phyloP scores from a whole-genome alignment of 92 coral and sea anemone genomes.

The Montipora capitata region DNA sequence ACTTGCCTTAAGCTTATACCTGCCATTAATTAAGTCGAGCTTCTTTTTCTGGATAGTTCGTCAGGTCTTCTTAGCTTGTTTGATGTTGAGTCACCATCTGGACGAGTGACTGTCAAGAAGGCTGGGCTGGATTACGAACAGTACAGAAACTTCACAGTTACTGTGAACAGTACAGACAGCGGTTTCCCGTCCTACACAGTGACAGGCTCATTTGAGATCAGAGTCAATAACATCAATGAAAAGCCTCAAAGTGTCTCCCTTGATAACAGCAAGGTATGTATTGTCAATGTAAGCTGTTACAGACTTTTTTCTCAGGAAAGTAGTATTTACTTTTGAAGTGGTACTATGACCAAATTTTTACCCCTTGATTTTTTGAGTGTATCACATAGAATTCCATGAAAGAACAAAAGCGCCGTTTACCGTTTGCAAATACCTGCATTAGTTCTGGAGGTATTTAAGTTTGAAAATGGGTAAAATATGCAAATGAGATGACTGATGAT shows the following conservation, averaged over 20 bases:
- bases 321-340: no score
- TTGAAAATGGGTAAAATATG: no score
- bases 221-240: constrained; percentile 87
- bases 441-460: no score
- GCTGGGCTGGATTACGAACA: constrained; percentile 85
- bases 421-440: no score
- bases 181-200: constrained; percentile 91
- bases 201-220: constrained; percentile 77
- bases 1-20: no score
- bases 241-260: constrained; percentile 85
- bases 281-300: not conserved
- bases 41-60: constrained; percentile 26
- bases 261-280: constrained; percentile 66
- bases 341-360: no score
- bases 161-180: constrained; percentile 84
- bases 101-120: constrained; percentile 69
- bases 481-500: no score
- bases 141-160: constrained; percentile 71
- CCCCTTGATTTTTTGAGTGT: no score
- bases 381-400: no score
- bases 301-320: no score
- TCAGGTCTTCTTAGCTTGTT: constrained; percentile 64
- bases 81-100: constrained; percentile 80
- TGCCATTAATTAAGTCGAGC: no score
- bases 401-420: no score